phyloP scores from a whole-genome alignment of 2,113 vertebrate genomes.

The Seriola dumerili region DNA sequence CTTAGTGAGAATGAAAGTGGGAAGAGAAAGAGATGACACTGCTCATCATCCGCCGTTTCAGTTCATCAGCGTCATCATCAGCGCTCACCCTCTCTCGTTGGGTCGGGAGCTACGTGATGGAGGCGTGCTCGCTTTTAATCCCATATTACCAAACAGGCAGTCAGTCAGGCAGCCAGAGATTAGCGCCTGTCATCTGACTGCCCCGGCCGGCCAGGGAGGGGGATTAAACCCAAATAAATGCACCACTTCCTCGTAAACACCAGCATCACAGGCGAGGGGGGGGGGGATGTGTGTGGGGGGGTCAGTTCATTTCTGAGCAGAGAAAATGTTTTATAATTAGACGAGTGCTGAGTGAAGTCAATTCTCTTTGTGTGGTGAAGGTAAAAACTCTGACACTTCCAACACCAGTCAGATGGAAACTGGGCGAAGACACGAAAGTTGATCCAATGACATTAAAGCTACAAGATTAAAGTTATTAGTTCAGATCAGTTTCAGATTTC shows the following conservation, averaged over 20 bases:
- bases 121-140: conserved; percentile 58
- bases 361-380: not conserved
- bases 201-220: conserved; percentile 35
- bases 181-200: conserved; percentile 77
- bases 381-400: not conserved
- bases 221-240: conserved; percentile 71
- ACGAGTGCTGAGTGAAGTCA: not conserved
- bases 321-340: conserved; percentile 23
- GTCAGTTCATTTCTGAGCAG: not conserved
- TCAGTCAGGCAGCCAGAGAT: conserved; percentile 63
- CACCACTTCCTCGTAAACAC: conserved; percentile 55
- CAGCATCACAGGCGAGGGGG: conserved; percentile 15
- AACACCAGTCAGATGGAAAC: not conserved
- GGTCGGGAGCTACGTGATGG: conserved; percentile 40
- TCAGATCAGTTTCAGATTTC: not conserved
- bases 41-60: not conserved
- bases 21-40: not conserved
- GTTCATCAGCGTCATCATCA: conserved; percentile 9
- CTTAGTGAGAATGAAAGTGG: not conserved
- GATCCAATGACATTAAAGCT: not conserved
- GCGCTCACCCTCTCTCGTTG: conserved; percentile 29
- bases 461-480: not conserved
- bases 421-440: not conserved
- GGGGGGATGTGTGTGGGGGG: not conserved
- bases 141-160: conserved; percentile 64